Percentiles rank a stretch among this genome's conserved stretches.
Conservation (phyloP, 2,888 invertebrate species). For the Panopea generosa region DNA sequence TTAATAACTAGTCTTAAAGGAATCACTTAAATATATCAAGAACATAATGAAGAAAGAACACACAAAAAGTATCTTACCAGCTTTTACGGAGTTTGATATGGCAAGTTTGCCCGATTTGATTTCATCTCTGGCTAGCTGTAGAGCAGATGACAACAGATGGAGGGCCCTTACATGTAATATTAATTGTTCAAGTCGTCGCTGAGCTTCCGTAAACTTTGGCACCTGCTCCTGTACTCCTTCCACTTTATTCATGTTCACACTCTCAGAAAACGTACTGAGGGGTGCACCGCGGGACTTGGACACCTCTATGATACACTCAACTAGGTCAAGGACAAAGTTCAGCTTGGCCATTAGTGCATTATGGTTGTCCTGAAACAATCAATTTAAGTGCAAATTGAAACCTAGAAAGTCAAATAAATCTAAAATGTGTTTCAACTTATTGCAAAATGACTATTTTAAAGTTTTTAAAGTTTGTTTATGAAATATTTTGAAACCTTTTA, state of each 20-base stretch:
- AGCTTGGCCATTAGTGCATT: slow-evolving; percentile 98
- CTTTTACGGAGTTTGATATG: slow-evolving; percentile 95
- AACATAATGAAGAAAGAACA: too few species aligned
- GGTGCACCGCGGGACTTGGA: slow-evolving; percentile 86
- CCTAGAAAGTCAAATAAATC: too few species aligned
- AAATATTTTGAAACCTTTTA: too few species aligned
- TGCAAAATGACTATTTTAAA: too few species aligned
- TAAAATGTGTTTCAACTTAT: too few species aligned
- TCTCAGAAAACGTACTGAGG: slow-evolving; percentile 80
- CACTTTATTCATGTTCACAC: slow-evolving; percentile 67
- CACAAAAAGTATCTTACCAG: slow-evolving; percentile 89
- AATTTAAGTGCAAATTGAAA: too few species aligned
- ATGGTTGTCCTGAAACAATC: slow-evolving; percentile 91
- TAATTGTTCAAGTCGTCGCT: slow-evolving; percentile 90
- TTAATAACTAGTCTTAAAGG: too few species aligned
- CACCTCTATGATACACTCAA: slow-evolving; percentile 95
- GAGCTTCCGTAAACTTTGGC: slow-evolving; percentile 57
- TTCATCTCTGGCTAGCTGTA: slow-evolving; percentile 93
- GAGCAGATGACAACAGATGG: slow-evolving; percentile 97
- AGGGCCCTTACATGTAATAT: slow-evolving; percentile 95
- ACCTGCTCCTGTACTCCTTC: slow-evolving; percentile 48
- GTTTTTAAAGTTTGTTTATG: too few species aligned
- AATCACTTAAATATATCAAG: too few species aligned
- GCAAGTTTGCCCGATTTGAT: slow-evolving; percentile 93
- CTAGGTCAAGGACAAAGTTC: slow-evolving; percentile 97